Evolutionary conservation across 2,113 vertebrate species (phyloP).

Genomic region (Salvelinus sp.): DNA sequence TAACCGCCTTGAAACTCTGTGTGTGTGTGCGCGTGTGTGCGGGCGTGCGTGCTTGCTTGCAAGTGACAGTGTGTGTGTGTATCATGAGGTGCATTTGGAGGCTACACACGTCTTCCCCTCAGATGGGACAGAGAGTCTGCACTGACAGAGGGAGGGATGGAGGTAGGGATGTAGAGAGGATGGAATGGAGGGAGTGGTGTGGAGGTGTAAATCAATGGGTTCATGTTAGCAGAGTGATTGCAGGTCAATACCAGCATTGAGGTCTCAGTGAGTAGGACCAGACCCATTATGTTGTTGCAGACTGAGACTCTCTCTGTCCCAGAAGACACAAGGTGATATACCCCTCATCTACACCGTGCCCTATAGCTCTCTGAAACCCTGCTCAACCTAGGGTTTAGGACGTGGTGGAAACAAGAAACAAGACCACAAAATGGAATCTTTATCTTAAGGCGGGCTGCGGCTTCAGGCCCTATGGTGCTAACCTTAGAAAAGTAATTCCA

Average conservation of each 20-base stretch:
- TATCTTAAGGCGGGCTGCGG: too few species aligned
- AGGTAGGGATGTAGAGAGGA: slow-evolving; percentile 10
- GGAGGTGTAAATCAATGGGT: slow-evolving; percentile 60
- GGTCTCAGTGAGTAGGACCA: slow-evolving; percentile 38
- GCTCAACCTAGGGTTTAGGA: not conserved
- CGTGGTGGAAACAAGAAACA: too few species aligned
- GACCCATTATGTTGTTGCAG: slow-evolving; percentile 41
- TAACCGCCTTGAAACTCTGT: too few species aligned
- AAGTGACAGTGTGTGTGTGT: slow-evolving; percentile 1
- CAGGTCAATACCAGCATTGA: slow-evolving; percentile 47
- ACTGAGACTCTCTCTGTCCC: slow-evolving; percentile 35
- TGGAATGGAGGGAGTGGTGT: slow-evolving; percentile 21
- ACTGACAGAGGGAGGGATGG: slow-evolving; percentile 36
- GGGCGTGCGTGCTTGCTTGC: slow-evolving; percentile 18
- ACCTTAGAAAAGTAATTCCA: too few species aligned
- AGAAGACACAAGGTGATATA: slow-evolving; percentile 9
- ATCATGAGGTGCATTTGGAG: slow-evolving; percentile 49
- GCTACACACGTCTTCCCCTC: slow-evolving; percentile 52
- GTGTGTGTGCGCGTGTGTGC: slow-evolving; percentile 19
- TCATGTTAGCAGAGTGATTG: slow-evolving; percentile 51
- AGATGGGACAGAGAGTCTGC: slow-evolving; percentile 46
- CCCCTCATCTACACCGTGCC: not conserved
- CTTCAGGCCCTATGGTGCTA: too few species aligned
- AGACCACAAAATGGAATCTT: too few species aligned
- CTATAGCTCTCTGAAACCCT: slow-evolving; percentile 8